Evolutionary conservation across 2,113 vertebrate genomes (phyloP), one percentile per base, ranked within the genome.

Genomic region (Mus spicilegus): DNA sequence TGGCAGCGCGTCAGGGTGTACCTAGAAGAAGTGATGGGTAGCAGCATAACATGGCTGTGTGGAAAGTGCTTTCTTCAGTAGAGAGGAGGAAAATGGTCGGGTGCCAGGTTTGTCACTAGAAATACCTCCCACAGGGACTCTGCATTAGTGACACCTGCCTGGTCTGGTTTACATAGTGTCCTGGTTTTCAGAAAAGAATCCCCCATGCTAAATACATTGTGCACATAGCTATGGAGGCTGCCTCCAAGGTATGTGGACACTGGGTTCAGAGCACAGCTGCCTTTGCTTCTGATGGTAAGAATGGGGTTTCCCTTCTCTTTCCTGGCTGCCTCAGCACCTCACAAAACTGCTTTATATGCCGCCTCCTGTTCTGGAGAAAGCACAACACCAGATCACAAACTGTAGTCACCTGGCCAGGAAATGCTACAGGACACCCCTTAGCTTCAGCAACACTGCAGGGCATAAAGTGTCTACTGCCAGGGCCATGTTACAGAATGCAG

Each of bases 141-240:
- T 24, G 12, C 42, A 20, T 0, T 39, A 20, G 7, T 61, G n/a
- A 61, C 28, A 61, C 28, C 46, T 17, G 11, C 81, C 91, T 2
- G 17, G 46, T 2, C 22, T 63, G 39, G 63, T 10, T 89, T 28
- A 17, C 42, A 61, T n/a, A 54, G n/a, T 2, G 0, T 73, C 69
- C 7, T 54, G 69, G 13, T 61, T 93, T 95, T 84, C 80, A 80
- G 88, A 93, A 88, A 72, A 89, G 65, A 82, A 56, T 67, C 81
- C 39, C 42, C 81, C 17, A 2, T 7, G 72, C 75, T 90, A 33
- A 80, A 6, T 82, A 84, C 13, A 5, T 33, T 42, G 90, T 82
- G 33, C 11, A n/a, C 17, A 14, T 70, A 54, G 58, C 7, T 93
- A 56, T 65, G 42, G 11, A 72, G 54, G 39, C 5, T 61, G 33